Base-by-base conservation (phyloP, 2,113 vertebrate species). In the Hystrix cristata region DNA sequence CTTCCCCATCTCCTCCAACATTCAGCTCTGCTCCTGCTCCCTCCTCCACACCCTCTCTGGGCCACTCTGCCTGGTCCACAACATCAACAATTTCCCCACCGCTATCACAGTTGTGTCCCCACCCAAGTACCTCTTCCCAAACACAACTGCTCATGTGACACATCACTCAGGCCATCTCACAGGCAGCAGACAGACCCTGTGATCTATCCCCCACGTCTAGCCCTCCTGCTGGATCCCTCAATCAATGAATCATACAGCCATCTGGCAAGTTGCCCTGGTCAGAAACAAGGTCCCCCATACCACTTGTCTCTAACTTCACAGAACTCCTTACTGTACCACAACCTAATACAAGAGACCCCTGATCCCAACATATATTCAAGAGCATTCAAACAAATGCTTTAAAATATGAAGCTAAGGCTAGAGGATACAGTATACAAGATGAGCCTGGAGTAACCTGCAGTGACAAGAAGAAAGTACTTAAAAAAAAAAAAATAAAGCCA, bases 261-360 rank as follows among this genome's bases (percentile, higher is more conserved):
- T 12, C 13, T 27, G 31, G 81, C 57, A n/a, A 48, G 57, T 16
- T 53, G 48, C 48, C 59, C 51, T 92, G 43, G 57, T 81, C 46
- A 86, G 72, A 95, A 96, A 91, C 31, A 19, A 91, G 60, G 57
- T 67, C n/a, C 38, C 46, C 83, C 31, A 10, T 27, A 72, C 13
- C 9, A 29, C 19, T 83, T 76, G 51, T 53, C 69, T 94, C 69
- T 87, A 71, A 91, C 34, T 81, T 96, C 78, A 23, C 53, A 93
- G 92, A 96, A 87, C 21, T 27, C 57, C 59, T 64, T 21, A 51
- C 15, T 53, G 53, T 4, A 14, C 21, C 43, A 76, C 10, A 6
- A 46, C 13, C 16, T 55, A 80, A 29, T 25, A 3, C 46, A 51
- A 60, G 0, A 79, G 76, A 13, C 25, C 94, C 25, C 16, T n/a